Evolutionary conservation across 2,113 vertebrate species (phyloP).

Genomic region (Notarius lentiginosus): DNA sequence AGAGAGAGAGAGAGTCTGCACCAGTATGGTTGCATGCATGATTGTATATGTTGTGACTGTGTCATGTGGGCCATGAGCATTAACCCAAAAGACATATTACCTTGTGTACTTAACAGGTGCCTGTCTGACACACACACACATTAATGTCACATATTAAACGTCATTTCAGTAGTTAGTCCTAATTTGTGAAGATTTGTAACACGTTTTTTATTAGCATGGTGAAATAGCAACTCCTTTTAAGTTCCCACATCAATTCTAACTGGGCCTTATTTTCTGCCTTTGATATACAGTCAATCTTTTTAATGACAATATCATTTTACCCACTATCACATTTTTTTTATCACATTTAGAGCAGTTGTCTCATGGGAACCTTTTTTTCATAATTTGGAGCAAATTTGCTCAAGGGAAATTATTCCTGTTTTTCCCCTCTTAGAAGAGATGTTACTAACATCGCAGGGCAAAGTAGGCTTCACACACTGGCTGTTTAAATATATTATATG

Average conservation of each 20-base stretch:
- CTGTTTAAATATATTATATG: slow-evolving; percentile 16
- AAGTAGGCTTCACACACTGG: slow-evolving; percentile 56
- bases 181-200: slow-evolving; percentile 45
- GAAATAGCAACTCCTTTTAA: slow-evolving; percentile 39
- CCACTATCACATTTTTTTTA: slow-evolving; percentile 60
- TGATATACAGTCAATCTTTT: slow-evolving; percentile 59
- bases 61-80: slow-evolving; percentile 41
- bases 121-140: slow-evolving; percentile 20
- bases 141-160: not conserved
- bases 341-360: slow-evolving; percentile 66
- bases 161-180: not conserved
- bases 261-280: slow-evolving; percentile 40
- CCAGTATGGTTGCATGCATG: not conserved
- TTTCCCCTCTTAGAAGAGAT: slow-evolving; percentile 62
- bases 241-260: slow-evolving; percentile 34
- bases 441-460: slow-evolving; percentile 66
- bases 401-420: slow-evolving; percentile 71
- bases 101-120: not conserved
- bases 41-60: not conserved
- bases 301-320: slow-evolving; percentile 67
- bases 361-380: slow-evolving; percentile 61
- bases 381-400: slow-evolving; percentile 74
- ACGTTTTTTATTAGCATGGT: slow-evolving; percentile 4
- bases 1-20: not conserved
- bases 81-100: slow-evolving; percentile 8